Base-by-base conservation (phyloP, 2,888 invertebrate genomes). In the Nebria salina region DNA sequence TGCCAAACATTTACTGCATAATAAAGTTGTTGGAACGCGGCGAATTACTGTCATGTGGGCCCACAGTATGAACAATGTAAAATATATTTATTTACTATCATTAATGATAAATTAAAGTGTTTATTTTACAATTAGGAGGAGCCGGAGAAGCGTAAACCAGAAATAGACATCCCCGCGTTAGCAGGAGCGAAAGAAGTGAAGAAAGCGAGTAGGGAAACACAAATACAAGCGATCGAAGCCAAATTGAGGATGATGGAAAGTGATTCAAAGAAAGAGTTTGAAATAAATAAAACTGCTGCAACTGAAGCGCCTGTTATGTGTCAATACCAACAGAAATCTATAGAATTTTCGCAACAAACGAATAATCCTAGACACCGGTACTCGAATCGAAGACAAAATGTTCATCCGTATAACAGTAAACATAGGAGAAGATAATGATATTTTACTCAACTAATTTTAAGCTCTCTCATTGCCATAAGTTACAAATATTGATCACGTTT, bases 141-240 rank as follows among this genome's bases (percentile, higher is more conserved):
- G 82, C 90, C 93, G 84, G 94, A 95, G 68, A 94, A 93, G 86
- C 92, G 94, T 0, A 95, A 94, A 87, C 93, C 93, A 65, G 93
- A 94, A 86, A 89, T 96, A 66, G 93, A 94, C 76, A 95, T 96
- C 84, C 94, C 96, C 34, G 96, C 93, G 0, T 87, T 96, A 83
- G 94, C 94, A 0, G 94, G 95, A 76, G 89, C 91, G 41, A 91
- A 91, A 85, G 89, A 89, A 81, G 89, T 90, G 82, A 90, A 93
- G 86, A 94, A 93, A 88, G 89, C 93, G 2, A 96, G 96, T 87
- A 93, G 94, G 85, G 93, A 94, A 86, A 93, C 94, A 8, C 95
- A 96, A 79, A 97, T 97, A 84, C 95, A 95, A 86, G 96, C 96
- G 0, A 97, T 97, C 82, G 96, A 97, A 87, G 95, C 95, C 0